phyloP scores from a whole-genome alignment of 2,797 vertebrate genomes.

The Phataginus tricuspis region DNA sequence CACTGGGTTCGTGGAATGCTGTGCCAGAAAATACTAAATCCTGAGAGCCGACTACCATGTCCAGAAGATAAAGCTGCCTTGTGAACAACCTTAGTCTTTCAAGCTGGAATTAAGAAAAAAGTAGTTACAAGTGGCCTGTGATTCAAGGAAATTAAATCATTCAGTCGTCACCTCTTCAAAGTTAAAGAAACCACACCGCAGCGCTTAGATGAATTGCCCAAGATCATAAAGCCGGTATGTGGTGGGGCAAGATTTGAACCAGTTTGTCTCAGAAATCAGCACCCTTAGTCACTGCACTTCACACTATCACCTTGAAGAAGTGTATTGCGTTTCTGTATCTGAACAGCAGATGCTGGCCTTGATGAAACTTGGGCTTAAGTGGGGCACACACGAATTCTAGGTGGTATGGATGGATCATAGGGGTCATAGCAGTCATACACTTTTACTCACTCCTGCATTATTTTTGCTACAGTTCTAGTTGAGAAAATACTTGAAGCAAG shows the following conservation, averaged over 20 bases:
- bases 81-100: neutral
- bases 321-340: neutral
- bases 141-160: neutral
- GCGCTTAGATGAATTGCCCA: neutral
- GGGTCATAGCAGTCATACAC: neutral
- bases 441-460: neutral
- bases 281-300: too few species aligned
- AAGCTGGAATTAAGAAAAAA: neutral
- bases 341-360: neutral
- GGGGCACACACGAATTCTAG: neutral
- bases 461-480: neutral
- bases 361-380: neutral
- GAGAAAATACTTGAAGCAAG: neutral
- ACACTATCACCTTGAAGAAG: neutral
- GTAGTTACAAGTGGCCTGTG: neutral
- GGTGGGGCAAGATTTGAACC: neutral
- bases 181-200: neutral
- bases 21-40: neutral
- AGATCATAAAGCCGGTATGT: neutral
- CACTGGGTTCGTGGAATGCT: neutral
- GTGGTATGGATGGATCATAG: neutral
- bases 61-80: neutral
- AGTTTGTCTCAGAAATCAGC: neutral
- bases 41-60: neutral
- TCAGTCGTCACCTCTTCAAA: neutral